Conservation (phyloP, 2,113 vertebrate genomes). For the Oreochromis tanganicae region DNA sequence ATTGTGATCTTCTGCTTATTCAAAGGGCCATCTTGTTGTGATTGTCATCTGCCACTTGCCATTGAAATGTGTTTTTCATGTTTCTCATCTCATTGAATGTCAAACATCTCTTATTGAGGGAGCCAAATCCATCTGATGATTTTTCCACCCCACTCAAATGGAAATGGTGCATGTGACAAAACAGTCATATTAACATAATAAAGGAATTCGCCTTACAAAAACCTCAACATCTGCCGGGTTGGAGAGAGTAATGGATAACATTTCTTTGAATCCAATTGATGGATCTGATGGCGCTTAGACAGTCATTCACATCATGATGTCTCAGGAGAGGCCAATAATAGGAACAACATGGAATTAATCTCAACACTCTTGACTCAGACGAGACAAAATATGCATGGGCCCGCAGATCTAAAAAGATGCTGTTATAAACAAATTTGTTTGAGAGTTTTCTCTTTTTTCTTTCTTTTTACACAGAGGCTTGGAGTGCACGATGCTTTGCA, state of each 20-base stretch:
- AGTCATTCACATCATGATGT: conserved; percentile 67
- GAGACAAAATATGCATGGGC: conserved; percentile 63
- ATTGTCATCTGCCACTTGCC: conserved; percentile 71
- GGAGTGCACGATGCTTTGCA: background rate
- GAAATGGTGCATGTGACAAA: conserved; percentile 69
- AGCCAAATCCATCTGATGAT: conserved; percentile 70
- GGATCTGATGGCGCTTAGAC: conserved; percentile 71
- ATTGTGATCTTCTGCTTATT: conserved; percentile 57
- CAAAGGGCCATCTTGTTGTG: conserved; percentile 56
- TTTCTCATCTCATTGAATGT: conserved; percentile 69
- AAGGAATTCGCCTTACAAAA: conserved; percentile 72
- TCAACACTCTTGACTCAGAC: conserved; percentile 51
- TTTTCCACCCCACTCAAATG: conserved; percentile 68
- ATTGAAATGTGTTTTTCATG: conserved; percentile 63
- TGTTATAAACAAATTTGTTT: conserved; percentile 52
- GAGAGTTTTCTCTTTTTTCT: conserved; percentile 20
- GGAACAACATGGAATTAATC: conserved; percentile 72
- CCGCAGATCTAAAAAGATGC: conserved; percentile 40
- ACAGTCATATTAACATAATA: conserved; percentile 73
- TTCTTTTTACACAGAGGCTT: background rate
- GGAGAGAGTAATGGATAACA: conserved; percentile 69
- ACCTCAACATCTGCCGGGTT: conserved; percentile 71
- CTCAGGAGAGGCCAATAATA: conserved; percentile 73
- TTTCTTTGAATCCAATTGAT: conserved; percentile 75
- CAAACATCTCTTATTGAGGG: conserved; percentile 67